Conservation (phyloP, 2,113 vertebrate species). For the Coryphaenoides rupestris region DNA sequence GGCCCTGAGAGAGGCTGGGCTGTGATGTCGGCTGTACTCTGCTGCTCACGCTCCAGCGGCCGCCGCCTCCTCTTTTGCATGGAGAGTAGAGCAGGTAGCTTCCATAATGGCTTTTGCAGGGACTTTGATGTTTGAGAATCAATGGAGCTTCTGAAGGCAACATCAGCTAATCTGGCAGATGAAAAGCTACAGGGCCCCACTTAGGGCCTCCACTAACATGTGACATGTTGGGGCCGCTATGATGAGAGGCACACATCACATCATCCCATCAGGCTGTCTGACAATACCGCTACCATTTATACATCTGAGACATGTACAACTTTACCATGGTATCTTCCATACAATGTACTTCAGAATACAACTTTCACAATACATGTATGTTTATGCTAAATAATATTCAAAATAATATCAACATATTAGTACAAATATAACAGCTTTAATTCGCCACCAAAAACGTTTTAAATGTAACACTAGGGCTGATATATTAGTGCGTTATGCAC, state of each 20-base stretch:
- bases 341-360: no score
- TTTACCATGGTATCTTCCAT: no score
- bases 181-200: conserved; percentile 46
- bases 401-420: no score
- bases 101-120: conserved; percentile 49
- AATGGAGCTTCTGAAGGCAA: conserved; percentile 51
- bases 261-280: not conserved
- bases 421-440: no score
- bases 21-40: conserved; percentile 43
- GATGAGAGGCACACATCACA: not conserved
- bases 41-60: no score
- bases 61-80: conserved; percentile 37
- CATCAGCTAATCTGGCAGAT: conserved; percentile 46
- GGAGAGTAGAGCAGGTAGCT: conserved; percentile 49
- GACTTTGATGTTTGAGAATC: conserved; percentile 61
- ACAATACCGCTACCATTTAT: not conserved
- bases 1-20: conserved; percentile 31
- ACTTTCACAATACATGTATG: no score
- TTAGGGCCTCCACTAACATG: conserved; percentile 24
- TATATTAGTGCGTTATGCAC: no score
- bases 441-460: no score
- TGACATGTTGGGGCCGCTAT: not conserved
- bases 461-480: no score
- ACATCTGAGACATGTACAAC: not conserved
- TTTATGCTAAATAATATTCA: no score